Evolutionary conservation across 2,888 invertebrate species (phyloP).

Genomic region (Lasioglossum marginatum): DNA sequence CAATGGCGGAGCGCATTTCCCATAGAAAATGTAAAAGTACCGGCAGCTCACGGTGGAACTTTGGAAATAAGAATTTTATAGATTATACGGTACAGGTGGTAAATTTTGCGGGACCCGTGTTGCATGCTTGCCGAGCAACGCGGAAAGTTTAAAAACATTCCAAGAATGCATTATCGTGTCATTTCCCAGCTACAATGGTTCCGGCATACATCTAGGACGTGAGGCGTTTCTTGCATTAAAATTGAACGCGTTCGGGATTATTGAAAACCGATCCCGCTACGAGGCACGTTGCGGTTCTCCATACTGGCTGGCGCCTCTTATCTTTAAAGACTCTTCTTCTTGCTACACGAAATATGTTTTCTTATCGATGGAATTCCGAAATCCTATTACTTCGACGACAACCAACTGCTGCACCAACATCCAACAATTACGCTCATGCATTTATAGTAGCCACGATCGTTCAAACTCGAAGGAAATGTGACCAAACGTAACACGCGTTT

Average conservation of each 20-base stretch:
- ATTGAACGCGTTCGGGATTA: conserved; percentile 30
- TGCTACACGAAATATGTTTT: background rate
- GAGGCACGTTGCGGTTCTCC: background rate
- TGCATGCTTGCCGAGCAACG: background rate
- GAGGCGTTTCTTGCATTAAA: conserved; percentile 33
- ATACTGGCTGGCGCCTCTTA: background rate
- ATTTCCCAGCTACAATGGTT: conserved; percentile 32
- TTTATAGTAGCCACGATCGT: background rate
- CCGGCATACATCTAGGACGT: conserved; percentile 4
- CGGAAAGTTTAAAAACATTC: conserved; percentile 51
- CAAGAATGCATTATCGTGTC: conserved; percentile 46
- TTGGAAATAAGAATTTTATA: conserved; percentile 58
- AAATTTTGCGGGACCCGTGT: conserved; percentile 18
- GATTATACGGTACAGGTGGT: conserved; percentile 50
- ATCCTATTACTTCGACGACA: background rate
- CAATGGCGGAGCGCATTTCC: background rate
- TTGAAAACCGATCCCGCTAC: conserved; percentile 39
- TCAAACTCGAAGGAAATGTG: background rate
- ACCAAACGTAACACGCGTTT: background rate
- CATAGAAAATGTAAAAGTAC: conserved; percentile 52
- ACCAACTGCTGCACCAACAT: background rate
- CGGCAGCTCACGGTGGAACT: conserved; percentile 29
- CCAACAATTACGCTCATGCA: background rate
- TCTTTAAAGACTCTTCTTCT: background rate
- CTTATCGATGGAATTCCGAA: background rate